Percentiles rank a stretch among this genome's conserved stretches.
Conservation (phyloP, 2,113 vertebrate species). For the Paramisgurnus dabryanus region DNA sequence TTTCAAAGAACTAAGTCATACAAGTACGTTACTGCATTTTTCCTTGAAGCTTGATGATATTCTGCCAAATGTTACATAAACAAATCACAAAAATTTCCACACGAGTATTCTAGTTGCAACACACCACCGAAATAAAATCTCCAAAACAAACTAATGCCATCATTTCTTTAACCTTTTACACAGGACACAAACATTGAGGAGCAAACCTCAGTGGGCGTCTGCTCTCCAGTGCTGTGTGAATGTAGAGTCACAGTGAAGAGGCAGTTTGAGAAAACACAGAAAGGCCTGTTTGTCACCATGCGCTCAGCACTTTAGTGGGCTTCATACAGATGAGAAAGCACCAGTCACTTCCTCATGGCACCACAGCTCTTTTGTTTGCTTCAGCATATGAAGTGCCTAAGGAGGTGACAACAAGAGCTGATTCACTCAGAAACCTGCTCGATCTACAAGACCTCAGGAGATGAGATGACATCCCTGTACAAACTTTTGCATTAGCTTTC, state of each 20-base stretch:
- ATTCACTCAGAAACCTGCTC: conserved; percentile 3
- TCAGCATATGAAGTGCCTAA: neutral
- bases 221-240: neutral
- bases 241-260: conserved; percentile 13
- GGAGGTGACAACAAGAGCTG: neutral
- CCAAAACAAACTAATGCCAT: neutral
- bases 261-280: conserved; percentile 16
- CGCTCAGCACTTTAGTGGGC: neutral
- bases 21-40: neutral
- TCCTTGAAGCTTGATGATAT: neutral
- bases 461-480: too few relatives aligned
- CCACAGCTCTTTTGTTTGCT: conserved; percentile 31
- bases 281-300: conserved; percentile 20
- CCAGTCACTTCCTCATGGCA: conserved; percentile 20
- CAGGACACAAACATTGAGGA: neutral
- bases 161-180: neutral
- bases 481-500: too few relatives aligned
- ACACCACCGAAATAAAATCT: neutral
- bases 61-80: neutral
- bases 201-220: conserved; percentile 11
- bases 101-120: neutral
- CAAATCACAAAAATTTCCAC: neutral
- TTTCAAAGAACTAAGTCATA: too few relatives aligned
- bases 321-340: conserved; percentile 29
- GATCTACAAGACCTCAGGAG: neutral